Evolutionary conservation across 2,113 vertebrate species (phyloP).

Genomic region (Dryoscopus gambensis): DNA sequence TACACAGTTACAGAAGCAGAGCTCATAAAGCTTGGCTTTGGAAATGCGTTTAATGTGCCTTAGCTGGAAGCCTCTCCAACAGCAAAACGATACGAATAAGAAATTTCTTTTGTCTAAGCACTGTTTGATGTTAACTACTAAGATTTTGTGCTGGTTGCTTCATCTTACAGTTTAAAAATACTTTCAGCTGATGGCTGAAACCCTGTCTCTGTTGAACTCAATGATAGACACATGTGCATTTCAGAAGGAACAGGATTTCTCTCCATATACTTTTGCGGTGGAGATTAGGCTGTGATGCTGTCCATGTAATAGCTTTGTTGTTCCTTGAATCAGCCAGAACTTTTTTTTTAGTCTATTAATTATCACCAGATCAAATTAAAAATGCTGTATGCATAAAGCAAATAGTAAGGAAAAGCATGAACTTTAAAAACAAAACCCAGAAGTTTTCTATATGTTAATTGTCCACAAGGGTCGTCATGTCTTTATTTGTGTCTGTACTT

Average conservation of each 20-base stretch:
- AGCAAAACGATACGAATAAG: neutral
- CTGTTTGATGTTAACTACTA: neutral
- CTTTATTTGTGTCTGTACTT: neutral
- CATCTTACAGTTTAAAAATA: neutral
- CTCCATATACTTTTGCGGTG: neutral
- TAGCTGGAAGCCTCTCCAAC: neutral
- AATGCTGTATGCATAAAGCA: neutral
- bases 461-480: accelerated
- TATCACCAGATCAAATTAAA: neutral
- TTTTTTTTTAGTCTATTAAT: neutral
- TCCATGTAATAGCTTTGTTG: neutral
- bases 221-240: neutral
- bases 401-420: neutral
- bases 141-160: neutral
- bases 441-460: neutral
- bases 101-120: neutral
- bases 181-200: neutral
- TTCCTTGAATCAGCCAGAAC: neutral
- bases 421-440: neutral
- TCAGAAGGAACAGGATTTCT: neutral
- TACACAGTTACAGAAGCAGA: neutral
- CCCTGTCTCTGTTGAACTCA: neutral
- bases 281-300: neutral
- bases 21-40: neutral
- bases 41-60: neutral